These are phyloP conservation scores for Rhogogaster chlorosoma DNA, from an alignment of 2,888 invertebrate species.

Conservation along the genomic window DNA sequence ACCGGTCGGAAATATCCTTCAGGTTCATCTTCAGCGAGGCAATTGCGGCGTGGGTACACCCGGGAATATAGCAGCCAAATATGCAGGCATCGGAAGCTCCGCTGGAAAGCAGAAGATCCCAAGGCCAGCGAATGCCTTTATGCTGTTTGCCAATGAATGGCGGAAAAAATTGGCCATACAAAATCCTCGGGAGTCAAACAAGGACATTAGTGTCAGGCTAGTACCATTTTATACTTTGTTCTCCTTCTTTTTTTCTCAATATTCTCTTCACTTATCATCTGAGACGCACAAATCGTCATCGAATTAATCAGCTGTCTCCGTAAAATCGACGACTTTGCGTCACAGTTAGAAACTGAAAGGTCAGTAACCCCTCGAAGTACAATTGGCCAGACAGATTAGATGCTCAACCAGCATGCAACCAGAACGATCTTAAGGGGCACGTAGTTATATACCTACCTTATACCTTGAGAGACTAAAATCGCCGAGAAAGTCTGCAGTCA, in stretches of 20 bases:
- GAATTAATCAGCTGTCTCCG: not conserved
- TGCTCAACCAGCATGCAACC: constrained; percentile 14
- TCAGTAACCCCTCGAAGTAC: constrained; percentile 1
- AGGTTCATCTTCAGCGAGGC: constrained; percentile 61
- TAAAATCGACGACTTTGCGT: not conserved
- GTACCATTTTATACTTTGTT: constrained; percentile 57
- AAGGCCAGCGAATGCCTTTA: constrained; percentile 83
- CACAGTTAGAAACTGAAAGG: not conserved
- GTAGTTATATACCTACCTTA: not conserved
- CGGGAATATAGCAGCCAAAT: not conserved
- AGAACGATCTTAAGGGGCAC: not conserved
- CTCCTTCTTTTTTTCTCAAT: not conserved
- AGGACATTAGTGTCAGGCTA: constrained; percentile 81
- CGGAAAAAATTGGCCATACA: constrained; percentile 80
- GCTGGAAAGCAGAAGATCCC: constrained; percentile 78
- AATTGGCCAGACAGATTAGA: constrained; percentile 31
- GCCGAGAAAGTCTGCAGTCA: constrained; percentile 12
- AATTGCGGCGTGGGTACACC: constrained; percentile 40
- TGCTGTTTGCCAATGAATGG: constrained; percentile 83
- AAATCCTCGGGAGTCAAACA: constrained; percentile 82
- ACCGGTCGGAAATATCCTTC: constrained; percentile 57
- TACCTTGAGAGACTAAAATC: constrained; percentile 14
- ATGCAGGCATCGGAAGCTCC: constrained; percentile 20
- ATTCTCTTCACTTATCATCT: not conserved
- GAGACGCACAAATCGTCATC: not conserved